Percentiles rank a stretch among this genome's conserved stretches.
phyloP scores from a whole-genome alignment of 2,113 vertebrate species.

The Vimba vimba region DNA sequence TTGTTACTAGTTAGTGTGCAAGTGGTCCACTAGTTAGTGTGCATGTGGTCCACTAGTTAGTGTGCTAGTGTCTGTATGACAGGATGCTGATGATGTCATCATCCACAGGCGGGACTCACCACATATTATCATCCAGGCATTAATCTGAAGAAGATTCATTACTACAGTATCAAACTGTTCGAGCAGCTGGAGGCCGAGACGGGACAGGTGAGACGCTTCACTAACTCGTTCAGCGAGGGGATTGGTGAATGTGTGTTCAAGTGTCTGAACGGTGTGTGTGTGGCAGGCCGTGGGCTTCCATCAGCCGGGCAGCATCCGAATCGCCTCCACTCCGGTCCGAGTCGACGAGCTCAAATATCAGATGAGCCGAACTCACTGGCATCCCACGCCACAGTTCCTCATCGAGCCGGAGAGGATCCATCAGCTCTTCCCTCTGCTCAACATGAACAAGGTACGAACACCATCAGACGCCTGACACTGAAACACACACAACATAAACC shows the following conservation, averaged over 20 bases:
- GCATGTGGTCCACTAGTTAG: too few species aligned
- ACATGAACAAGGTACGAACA: constrained; percentile 83
- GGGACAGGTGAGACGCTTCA: constrained; percentile 84
- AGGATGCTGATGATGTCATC: constrained; percentile 33
- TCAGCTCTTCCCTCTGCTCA: constrained; percentile 90
- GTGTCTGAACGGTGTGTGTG: not conserved
- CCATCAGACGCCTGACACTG: too few species aligned
- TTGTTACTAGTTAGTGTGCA: too few species aligned
- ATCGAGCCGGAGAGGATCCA: constrained; percentile 88
- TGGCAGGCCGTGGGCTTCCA: constrained; percentile 91
- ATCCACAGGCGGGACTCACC: constrained; percentile 90
- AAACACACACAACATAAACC: not conserved
- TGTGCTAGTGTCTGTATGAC: not conserved
- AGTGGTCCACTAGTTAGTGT: too few species aligned
- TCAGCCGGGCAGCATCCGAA: constrained; percentile 92
- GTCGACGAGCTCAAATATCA: constrained; percentile 97
- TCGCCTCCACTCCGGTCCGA: constrained; percentile 86
- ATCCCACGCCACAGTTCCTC: constrained; percentile 84
- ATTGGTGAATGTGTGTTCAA: not conserved
- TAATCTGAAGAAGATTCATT: constrained; percentile 96
- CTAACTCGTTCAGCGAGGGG: not conserved
- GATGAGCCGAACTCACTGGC: constrained; percentile 91
- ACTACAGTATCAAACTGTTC: constrained; percentile 93
- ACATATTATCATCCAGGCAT: constrained; percentile 98
- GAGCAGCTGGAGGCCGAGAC: constrained; percentile 93